Conservation (phyloP, 2,888 invertebrate genomes). For the Thereva unica region DNA sequence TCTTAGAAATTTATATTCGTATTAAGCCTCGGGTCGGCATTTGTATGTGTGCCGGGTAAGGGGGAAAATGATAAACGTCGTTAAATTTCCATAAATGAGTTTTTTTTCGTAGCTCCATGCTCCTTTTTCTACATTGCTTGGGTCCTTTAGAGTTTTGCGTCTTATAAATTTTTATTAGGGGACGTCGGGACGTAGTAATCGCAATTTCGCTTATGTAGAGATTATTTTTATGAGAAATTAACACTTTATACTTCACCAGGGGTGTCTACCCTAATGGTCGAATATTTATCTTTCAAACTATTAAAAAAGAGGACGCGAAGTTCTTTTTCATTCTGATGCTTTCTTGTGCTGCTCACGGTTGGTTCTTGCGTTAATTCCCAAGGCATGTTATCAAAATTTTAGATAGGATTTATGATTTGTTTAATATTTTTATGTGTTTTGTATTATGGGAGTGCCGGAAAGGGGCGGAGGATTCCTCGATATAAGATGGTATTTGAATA, state of each 20-base stretch:
- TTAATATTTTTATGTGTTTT: constrained; percentile 14
- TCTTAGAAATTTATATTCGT: constrained; percentile 42
- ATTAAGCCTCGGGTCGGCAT: constrained; percentile 36
- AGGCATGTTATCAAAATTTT: constrained; percentile 19
- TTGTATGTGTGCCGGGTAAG: constrained; percentile 15
- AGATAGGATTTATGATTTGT: constrained; percentile 26
- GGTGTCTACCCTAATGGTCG: constrained; percentile 36
- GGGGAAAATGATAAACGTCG: constrained; percentile 41
- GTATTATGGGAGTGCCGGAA: constrained; percentile 14
- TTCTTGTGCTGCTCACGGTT: neutral
- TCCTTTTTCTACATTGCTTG: neutral
- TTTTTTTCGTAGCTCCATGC: constrained; percentile 28
- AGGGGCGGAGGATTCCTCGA: neutral
- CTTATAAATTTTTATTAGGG: constrained; percentile 40
- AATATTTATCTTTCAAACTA: constrained; percentile 39
- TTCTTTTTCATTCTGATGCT: too few species aligned
- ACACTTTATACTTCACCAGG: constrained; percentile 39
- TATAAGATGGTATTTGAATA: too few species aligned
- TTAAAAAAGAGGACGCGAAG: constrained; percentile 25
- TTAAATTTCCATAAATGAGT: constrained; percentile 43
- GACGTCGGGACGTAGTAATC: constrained; percentile 29
- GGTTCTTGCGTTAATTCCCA: constrained; percentile 12
- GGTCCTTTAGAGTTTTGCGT: constrained; percentile 32
- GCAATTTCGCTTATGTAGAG: constrained; percentile 41
- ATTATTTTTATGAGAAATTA: constrained; percentile 43